Evolutionary conservation across 2,888 invertebrate genomes (phyloP), one percentile per base, ranked within the genome.

Genomic region (Tetrapedia diversipes): DNA sequence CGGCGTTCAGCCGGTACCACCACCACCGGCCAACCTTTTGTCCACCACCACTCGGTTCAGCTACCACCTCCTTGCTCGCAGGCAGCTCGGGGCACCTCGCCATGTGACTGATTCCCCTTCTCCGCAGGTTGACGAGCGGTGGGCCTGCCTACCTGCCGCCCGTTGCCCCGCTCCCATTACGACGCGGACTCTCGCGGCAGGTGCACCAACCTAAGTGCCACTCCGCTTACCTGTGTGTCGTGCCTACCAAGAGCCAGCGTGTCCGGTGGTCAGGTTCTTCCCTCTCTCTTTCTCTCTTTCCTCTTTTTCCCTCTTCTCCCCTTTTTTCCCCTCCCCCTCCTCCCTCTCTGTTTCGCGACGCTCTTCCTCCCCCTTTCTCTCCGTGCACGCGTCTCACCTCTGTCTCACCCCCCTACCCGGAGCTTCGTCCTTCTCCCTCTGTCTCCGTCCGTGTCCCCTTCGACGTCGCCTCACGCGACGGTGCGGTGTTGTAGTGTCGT

Each of bases 101-200:
- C 91, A 91, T 91, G 91, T 91, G 91, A 91, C 91, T 91, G 90
- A 91, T 90, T 89, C 89, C 91, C 91, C 91, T 88, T 86, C 89
- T 87, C 87, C 82, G 76, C 86, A 86, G 88, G 89, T 89, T 90
- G 90, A 89, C 89, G 89, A 88, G 87, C 86, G 88, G 86, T 87
- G 88, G 90, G 90, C 90, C 90, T 90, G 90, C 90, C 91, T 91
- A 91, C 91, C 91, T 91, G 91, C 91, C 90, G 89, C 89, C 90
- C 91, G 90, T 86, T 89, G 88, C 90, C 91, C 89, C 90, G 91
- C 90, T 90, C 90, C 91, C 91, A 92, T 92, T 92, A 90, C 91
- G 88, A 88, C 91, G 91, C 91, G 91, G 89, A 91, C 91, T 91
- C 90, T 90, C 91, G 90, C 91, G 91, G 91, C 91, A 91, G 91